A percentile compares a stretch with the other conserved stretches of the same genome.
phyloP scores from a whole-genome alignment of 2,888 invertebrate genomes.

The Sussaba pulchella region DNA sequence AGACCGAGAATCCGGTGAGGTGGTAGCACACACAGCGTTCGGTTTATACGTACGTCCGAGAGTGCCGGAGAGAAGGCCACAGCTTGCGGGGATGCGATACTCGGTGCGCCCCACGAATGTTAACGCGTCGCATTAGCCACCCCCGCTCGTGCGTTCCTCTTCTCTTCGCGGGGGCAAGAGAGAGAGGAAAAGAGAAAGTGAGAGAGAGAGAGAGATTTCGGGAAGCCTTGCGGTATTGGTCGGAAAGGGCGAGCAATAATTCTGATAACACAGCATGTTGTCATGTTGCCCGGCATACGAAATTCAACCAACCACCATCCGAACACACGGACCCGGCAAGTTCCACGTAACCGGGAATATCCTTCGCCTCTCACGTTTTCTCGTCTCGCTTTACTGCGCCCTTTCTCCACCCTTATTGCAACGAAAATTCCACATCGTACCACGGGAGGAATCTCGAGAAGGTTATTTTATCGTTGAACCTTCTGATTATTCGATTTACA shows the following conservation, averaged over 20 bases:
- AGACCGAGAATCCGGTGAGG: conserved; percentile 38
- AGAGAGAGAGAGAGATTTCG: conserved; percentile 27
- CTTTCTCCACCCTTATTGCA: conserved; percentile 11
- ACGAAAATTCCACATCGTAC: conserved; percentile 16
- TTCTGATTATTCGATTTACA: conserved; percentile 48
- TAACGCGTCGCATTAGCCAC: conserved; percentile 83
- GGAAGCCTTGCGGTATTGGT: conserved; percentile 64
- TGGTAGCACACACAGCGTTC: conserved; percentile 10
- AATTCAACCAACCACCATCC: conserved; percentile 71
- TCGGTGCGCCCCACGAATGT: conserved; percentile 82
- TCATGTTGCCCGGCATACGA: conserved; percentile 83
- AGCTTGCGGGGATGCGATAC: conserved; percentile 81
- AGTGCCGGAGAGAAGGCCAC: conserved; percentile 71
- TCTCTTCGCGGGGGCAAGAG: conserved; percentile 25
- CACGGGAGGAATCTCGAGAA: conserved; percentile 35
- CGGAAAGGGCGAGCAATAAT: conserved; percentile 79
- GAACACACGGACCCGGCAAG: background rate
- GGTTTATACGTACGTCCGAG: conserved; percentile 35
- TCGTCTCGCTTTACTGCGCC: conserved; percentile 23
- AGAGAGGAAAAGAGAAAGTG: conserved; percentile 48
- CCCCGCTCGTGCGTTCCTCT: conserved; percentile 52
- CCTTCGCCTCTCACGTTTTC: conserved; percentile 47
- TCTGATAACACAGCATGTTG: conserved; percentile 84
- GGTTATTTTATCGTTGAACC: conserved; percentile 49
- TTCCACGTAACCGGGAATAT: conserved; percentile 69